Base-by-base conservation (phyloP, 2,888 invertebrate species). In the Drosophila merina region DNA sequence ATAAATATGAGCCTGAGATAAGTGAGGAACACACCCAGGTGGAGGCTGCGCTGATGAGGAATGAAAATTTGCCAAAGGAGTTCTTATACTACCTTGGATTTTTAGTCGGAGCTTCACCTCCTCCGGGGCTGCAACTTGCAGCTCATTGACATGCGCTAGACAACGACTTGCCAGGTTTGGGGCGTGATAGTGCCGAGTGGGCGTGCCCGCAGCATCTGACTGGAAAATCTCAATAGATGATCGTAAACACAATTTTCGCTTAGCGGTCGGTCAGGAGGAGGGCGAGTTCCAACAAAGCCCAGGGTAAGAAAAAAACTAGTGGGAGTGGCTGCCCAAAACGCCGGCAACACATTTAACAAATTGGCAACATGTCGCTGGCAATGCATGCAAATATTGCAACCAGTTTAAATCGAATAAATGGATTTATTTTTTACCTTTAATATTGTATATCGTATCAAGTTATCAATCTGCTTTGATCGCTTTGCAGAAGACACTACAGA, bases 1-100 rank as follows among this genome's bases (percentile, higher is more conserved):
- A 82, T 82, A 82, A 82, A 82, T 82, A 82, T 82, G 82, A 87
- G 82, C 70, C 51, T 70, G 68, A 86, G 87, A 87, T 86, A 82
- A 85, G 79, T 85, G 71, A 67, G 67, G 77, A 87, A 72, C 72
- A 72, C 72, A 72, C 72, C 72, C 72, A 72, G 67, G 76, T 74
- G 60, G 59, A 79, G 64, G 62, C 47, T 25, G 45, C 57, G 25
- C 44, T 56, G 54, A 64, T 67, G 59, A 50, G 60, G 48, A 79
- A 78, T 66, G 70, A 62, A 76, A 78, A 72, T 59, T 49, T 33
- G 45, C 54, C 67, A 48, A 42, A 57, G 62, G 57, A 66, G 9
- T 26, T 20, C 9, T 14, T 42, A 8, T 42, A 14, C 20, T 42
- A 14, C 14, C 14, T 42, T 9, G 8, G 12, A 14, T 42, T 14